phyloP scores from a whole-genome alignment of 2,797 vertebrate genomes.

The Corythornis leucogaster region DNA sequence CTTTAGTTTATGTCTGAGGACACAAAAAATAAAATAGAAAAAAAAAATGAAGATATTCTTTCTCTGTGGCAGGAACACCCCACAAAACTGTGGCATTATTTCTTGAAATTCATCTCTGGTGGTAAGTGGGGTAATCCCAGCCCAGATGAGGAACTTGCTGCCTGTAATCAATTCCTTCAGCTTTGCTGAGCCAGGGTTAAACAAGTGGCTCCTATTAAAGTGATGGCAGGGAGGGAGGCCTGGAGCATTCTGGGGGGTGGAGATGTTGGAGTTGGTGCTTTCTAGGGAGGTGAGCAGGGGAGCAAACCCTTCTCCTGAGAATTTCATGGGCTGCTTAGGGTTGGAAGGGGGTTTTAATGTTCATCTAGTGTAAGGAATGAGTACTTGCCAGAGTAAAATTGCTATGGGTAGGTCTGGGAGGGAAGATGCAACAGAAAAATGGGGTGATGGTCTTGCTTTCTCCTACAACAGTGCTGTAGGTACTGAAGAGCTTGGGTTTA shows the following conservation, averaged over 20 bases:
- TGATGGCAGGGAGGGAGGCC: background rate
- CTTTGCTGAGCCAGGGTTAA: background rate
- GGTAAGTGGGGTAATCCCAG: background rate
- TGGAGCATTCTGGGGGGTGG: accelerated
- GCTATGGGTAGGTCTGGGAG: background rate
- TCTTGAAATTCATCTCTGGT: background rate
- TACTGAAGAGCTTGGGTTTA: accelerated
- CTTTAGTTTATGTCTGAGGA: background rate
- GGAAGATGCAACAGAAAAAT: accelerated
- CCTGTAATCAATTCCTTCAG: background rate
- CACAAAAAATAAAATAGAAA: background rate
- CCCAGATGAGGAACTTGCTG: background rate
- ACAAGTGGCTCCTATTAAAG: background rate
- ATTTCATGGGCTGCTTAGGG: background rate
- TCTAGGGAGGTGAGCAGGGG: background rate
- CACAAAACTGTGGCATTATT: too few species aligned
- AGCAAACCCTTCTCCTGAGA: accelerated
- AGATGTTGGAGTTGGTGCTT: background rate
- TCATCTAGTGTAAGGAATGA: background rate
- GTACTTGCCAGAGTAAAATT: background rate
- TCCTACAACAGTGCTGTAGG: background rate
- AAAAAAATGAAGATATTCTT: background rate
- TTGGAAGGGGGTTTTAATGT: background rate
- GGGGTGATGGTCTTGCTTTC: background rate
- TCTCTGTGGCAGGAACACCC: background rate